A percentile compares a stretch with the other conserved stretches of the same genome.
These are phyloP conservation scores for Cephalopterus ornatus DNA, from an alignment of 2,113 vertebrate genomes.

Conservation along the genomic window DNA sequence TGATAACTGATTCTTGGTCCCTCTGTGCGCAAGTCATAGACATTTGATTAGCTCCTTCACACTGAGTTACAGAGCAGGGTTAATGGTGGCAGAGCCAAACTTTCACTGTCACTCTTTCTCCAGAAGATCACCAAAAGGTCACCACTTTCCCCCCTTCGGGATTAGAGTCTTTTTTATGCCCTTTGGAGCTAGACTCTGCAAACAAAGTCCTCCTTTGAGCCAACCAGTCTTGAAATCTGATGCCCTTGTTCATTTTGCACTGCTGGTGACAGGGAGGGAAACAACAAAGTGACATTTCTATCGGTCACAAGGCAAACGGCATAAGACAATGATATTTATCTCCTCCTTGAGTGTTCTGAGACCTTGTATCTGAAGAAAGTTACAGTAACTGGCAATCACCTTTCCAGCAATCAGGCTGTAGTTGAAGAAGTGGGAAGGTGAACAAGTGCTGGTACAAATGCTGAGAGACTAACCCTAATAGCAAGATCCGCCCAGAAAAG, in stretches of 20 bases:
- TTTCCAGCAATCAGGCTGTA: background rate
- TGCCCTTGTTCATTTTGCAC: constrained; percentile 1
- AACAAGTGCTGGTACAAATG: constrained; percentile 7
- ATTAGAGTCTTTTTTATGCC: constrained; percentile 7
- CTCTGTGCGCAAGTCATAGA: background rate
- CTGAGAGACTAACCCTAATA: background rate
- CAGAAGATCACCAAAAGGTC: constrained; percentile 3
- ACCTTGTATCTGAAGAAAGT: background rate
- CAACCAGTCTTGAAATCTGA: constrained; percentile 23
- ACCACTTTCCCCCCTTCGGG: background rate
- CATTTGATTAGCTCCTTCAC: background rate
- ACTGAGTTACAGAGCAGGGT: background rate
- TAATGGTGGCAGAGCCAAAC: background rate
- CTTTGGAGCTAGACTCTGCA: background rate
- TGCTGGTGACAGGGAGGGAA: constrained; percentile 20
- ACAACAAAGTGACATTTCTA: constrained; percentile 36
- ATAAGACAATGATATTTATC: constrained; percentile 13
- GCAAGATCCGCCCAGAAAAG: background rate
- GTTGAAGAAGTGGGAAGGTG: background rate
- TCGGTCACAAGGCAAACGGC: background rate
- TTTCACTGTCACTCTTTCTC: background rate
- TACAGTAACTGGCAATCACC: background rate
- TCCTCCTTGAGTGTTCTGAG: background rate
- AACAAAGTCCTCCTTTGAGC: constrained; percentile 54
- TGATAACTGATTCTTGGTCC: background rate